phyloP scores from a whole-genome alignment of 2,888 invertebrate genomes.

The Pogonocherus hispidulus region DNA sequence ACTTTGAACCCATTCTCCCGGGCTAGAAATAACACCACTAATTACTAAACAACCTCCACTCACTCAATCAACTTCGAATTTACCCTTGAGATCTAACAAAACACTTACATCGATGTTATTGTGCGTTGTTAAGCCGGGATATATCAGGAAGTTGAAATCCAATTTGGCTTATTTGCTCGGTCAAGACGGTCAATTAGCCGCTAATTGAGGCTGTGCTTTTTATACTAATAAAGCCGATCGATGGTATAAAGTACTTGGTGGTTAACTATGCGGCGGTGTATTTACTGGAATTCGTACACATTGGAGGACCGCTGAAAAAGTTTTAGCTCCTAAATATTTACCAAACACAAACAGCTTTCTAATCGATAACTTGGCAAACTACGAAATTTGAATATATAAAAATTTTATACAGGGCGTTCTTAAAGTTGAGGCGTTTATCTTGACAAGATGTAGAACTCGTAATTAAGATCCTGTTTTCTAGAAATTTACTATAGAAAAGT shows the following conservation, averaged over 20 bases:
- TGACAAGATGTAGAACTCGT: too few relatives aligned
- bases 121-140: slow-evolving; percentile 21
- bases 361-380: too few relatives aligned
- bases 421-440: too few relatives aligned
- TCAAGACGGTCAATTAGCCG: slow-evolving; percentile 20
- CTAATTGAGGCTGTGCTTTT: slow-evolving; percentile 15
- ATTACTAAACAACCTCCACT: slow-evolving; percentile 16
- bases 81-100: slow-evolving; percentile 24
- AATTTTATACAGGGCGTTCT: too few relatives aligned
- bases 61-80: slow-evolving; percentile 25
- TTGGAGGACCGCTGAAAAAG: too few relatives aligned
- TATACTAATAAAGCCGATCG: slow-evolving; percentile 1
- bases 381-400: too few relatives aligned
- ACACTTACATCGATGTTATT: slow-evolving; percentile 22
- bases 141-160: slow-evolving; percentile 21
- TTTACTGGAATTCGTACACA: not conserved
- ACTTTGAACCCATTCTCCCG: slow-evolving; percentile 1
- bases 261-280: not conserved
- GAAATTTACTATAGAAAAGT: too few relatives aligned
- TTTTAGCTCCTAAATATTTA: too few relatives aligned
- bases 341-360: too few relatives aligned
- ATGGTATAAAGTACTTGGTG: not conserved
- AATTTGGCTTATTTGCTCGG: slow-evolving; percentile 25
- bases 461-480: too few relatives aligned
- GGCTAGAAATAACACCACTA: slow-evolving; percentile 28